These are phyloP conservation scores for Ctenicera cuprea DNA, from an alignment of 2,888 invertebrate genomes.

Conservation along the genomic window DNA sequence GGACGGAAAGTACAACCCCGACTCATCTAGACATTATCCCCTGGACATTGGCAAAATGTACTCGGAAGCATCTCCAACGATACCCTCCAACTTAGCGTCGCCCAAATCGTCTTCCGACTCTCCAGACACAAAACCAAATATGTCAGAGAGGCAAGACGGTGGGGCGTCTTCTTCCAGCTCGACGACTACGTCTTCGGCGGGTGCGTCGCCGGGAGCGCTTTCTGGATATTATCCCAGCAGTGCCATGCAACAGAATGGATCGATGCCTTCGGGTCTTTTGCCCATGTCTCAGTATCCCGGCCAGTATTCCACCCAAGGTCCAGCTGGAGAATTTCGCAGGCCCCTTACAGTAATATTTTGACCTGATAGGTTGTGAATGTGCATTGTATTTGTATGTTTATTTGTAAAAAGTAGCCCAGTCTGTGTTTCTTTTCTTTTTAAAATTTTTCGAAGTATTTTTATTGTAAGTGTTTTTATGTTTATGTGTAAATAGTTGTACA, in stretches of 20 bases:
- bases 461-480: conserved; percentile 24
- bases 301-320: conserved; percentile 74
- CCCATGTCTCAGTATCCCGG: conserved; percentile 81
- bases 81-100: conserved; percentile 59
- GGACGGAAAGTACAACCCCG: conserved; percentile 74
- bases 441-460: not conserved
- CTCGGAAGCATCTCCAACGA: conserved; percentile 76
- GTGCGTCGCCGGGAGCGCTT: conserved; percentile 77
- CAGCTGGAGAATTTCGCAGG: conserved; percentile 82
- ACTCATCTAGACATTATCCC: conserved; percentile 72
- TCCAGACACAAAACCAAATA: conserved; percentile 72
- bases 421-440: conserved; percentile 2
- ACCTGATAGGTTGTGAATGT: conserved; percentile 78
- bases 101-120: conserved; percentile 75
- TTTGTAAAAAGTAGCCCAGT: conserved; percentile 37
- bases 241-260: conserved; percentile 70
- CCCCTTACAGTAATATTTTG: conserved; percentile 88
- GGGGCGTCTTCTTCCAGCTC: conserved; percentile 75
- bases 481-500: conserved; percentile 45
- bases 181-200: conserved; percentile 78
- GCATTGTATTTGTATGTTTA: conserved; percentile 53
- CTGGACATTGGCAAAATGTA: conserved; percentile 82
- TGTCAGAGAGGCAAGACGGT: conserved; percentile 69
- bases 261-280: conserved; percentile 72
- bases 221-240: conserved; percentile 77